Evolutionary conservation across 1,140 invertebrate genomes (phyloP).

Genomic region (Drosophila sucinea): DNA sequence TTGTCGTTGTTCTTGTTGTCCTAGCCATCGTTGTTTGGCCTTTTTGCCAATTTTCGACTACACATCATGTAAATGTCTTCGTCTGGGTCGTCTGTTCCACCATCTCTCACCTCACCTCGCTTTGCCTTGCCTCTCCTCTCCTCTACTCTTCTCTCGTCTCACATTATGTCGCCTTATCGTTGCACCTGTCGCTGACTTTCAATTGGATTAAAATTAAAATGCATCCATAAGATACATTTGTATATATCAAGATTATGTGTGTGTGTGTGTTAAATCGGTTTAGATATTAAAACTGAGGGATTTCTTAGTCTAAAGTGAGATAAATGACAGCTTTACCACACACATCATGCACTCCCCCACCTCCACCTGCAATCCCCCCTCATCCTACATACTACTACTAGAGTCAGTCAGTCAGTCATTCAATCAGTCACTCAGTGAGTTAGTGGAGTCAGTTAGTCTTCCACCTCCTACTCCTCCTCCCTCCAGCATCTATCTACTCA

Average conservation of each 20-base stretch:
- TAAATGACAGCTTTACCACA: conserved; percentile 46
- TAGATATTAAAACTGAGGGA: conserved; percentile 11
- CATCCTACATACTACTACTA: background rate
- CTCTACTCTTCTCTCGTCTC: background rate
- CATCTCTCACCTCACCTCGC: too few relatives aligned
- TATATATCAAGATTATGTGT: conserved; percentile 14
- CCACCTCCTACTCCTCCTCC: conserved; percentile 2
- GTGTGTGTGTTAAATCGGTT: conserved; percentile 23
- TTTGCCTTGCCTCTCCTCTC: background rate
- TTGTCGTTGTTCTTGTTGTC: background rate
- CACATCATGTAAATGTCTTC: conserved; percentile 71
- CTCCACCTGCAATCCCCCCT: background rate
- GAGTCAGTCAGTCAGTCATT: conserved; percentile 31
- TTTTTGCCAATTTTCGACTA: conserved; percentile 72
- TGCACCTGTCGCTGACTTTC: conserved; percentile 24
- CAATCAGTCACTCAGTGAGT: background rate
- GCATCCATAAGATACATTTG: conserved; percentile 14
- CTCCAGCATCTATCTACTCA: conserved; percentile 13
- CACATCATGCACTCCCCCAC: background rate
- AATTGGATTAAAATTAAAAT: conserved; percentile 37
- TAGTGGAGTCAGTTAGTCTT: conserved; percentile 8
- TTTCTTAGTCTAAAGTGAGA: conserved; percentile 15
- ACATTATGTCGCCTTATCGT: conserved; percentile 55
- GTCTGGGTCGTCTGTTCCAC: background rate
- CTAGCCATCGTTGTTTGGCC: conserved; percentile 28